phyloP scores from a whole-genome alignment of 2,888 invertebrate species.

The Reticulitermes lucifugus region DNA sequence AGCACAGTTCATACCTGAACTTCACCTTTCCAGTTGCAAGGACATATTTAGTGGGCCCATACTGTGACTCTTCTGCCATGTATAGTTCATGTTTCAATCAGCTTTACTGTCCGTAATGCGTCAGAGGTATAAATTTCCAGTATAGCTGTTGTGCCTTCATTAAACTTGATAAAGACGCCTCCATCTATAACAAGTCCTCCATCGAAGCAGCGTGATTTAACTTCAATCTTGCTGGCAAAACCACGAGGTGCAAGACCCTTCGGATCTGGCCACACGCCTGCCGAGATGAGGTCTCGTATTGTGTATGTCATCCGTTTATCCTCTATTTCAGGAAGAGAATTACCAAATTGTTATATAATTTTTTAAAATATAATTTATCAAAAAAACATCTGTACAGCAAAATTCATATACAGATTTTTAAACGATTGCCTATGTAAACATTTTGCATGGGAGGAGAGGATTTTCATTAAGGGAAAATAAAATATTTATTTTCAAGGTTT shows the following conservation, averaged over 20 bases:
- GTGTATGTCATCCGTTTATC: constrained; percentile 83
- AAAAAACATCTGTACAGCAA: no score
- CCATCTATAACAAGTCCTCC: constrained; percentile 96
- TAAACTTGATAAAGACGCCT: constrained; percentile 92
- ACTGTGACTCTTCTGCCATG: no score
- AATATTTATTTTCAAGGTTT: no score
- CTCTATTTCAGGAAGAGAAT: neutral
- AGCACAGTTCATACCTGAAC: no score
- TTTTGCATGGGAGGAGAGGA: no score
- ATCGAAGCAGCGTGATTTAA: constrained; percentile 91
- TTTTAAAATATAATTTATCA: no score
- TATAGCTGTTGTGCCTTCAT: constrained; percentile 89
- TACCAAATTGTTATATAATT: neutral
- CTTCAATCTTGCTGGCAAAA: constrained; percentile 78
- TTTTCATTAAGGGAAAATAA: no score
- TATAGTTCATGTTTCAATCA: constrained; percentile 4
- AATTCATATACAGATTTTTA: no score
- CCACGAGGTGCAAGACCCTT: constrained; percentile 80
- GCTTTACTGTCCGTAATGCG: constrained; percentile 80
- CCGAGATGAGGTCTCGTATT: constrained; percentile 92
- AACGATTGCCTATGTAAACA: no score
- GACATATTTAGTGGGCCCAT: no score
- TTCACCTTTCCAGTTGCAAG: no score
- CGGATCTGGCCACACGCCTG: constrained; percentile 87
- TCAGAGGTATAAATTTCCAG: constrained; percentile 90